Evolutionary conservation across 2,888 invertebrate species (phyloP).

Genomic region (Drosophila nr. medialis): DNA sequence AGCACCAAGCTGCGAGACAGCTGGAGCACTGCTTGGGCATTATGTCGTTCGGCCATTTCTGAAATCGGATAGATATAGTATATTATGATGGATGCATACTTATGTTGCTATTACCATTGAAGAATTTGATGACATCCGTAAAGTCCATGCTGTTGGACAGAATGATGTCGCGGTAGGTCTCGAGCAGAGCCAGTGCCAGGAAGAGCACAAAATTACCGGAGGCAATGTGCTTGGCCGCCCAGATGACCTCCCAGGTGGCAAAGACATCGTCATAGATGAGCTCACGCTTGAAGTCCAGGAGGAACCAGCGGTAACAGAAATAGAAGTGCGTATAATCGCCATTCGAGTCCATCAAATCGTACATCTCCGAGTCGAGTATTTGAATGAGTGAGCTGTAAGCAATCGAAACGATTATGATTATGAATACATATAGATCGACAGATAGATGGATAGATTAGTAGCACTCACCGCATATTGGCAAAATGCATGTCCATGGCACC

Average conservation of each 20-base stretch:
- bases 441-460: not conserved
- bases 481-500: slow-evolving; percentile 98
- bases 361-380: slow-evolving; percentile 96
- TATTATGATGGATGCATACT: not conserved
- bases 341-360: slow-evolving; percentile 96
- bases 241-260: slow-evolving; percentile 97
- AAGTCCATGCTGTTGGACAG: slow-evolving; percentile 98
- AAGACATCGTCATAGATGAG: slow-evolving; percentile 97
- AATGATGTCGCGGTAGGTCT: slow-evolving; percentile 97
- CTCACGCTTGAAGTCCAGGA: slow-evolving; percentile 97
- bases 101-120: slow-evolving; percentile 90
- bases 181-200: slow-evolving; percentile 95
- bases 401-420: not conserved
- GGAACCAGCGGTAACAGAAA: slow-evolving; percentile 98
- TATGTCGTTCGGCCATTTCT: slow-evolving; percentile 99
- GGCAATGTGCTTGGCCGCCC: slow-evolving; percentile 95
- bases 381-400: slow-evolving; percentile 89
- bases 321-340: slow-evolving; percentile 99
- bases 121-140: slow-evolving; percentile 98
- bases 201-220: slow-evolving; percentile 96
- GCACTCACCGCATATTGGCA: slow-evolving; percentile 93
- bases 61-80: slow-evolving; percentile 44
- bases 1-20: slow-evolving; percentile 94
- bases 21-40: slow-evolving; percentile 92
- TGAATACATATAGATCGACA: not conserved